phyloP scores from a whole-genome alignment of 1,140 invertebrate genomes.

The Procambarus virginalis region DNA sequence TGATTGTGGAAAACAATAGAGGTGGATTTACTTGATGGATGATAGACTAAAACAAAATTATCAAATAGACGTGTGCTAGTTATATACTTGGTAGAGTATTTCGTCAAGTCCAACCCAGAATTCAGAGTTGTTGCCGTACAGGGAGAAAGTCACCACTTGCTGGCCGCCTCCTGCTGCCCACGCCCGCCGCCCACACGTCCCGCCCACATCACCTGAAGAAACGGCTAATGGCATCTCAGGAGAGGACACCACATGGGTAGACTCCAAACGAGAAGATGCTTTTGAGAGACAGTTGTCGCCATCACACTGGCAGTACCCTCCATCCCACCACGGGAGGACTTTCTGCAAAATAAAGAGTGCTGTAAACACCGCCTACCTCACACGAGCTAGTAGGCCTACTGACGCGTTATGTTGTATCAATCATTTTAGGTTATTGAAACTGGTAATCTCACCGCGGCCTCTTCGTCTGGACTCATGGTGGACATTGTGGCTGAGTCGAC shows the following conservation, averaged over 20 bases:
- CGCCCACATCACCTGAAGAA: background rate
- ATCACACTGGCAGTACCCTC: background rate
- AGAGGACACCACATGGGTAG: background rate
- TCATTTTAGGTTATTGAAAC: background rate
- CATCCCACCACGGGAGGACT: background rate
- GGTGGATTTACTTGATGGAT: background rate
- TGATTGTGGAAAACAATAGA: background rate
- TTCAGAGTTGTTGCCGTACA: conserved; percentile 33
- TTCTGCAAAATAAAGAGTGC: background rate
- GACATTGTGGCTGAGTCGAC: too few species aligned
- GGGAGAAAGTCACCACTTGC: conserved; percentile 15
- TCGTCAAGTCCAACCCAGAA: conserved; percentile 34
- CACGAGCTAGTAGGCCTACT: background rate
- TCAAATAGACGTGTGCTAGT: background rate
- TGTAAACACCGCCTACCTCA: too few species aligned
- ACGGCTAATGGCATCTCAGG: background rate
- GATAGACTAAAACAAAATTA: background rate
- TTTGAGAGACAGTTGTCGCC: background rate
- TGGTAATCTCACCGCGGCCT: background rate
- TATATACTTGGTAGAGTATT: conserved; percentile 21
- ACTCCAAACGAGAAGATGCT: background rate
- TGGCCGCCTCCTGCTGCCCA: conserved; percentile 30
- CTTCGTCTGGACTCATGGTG: background rate
- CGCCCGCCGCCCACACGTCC: conserved; percentile 47
- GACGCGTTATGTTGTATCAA: background rate